Base-by-base conservation (phyloP, 2,797 vertebrate species). In the Artibeus lituratus region DNA sequence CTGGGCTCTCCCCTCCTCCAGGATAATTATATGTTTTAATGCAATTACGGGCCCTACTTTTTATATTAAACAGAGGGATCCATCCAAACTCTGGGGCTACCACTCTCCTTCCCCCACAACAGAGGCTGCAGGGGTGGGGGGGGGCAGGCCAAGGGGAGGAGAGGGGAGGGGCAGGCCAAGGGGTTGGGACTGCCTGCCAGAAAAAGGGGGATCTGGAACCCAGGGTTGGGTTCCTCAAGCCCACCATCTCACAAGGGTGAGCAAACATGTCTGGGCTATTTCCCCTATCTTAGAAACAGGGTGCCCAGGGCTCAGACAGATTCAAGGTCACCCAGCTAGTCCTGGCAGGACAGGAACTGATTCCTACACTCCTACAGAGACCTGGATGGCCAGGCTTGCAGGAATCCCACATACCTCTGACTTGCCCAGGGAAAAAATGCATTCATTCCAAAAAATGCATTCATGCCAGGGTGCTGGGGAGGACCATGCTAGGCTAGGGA, bases 21-120 rank as follows among this genome's bases (percentile, higher is more conserved):
- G 97, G 98, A 97, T 98, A 98, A 99, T 98, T 98, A 98, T 96
- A 98, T 21, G 67, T 98, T 98, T 98, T 98, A 98, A 98, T 97
- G 98, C 98, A 98, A 98, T 98, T 98, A 98, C 18, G 93, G 98
- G 96, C 96, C 97, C 98, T 97, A 98, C 98, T 98, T 98, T 98
- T 94, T 97, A 97, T 97, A 98, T 98, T 98, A 98, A 98, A 98
- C 96, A 97, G 96, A 98, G 97, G 96, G 91, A 97, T 97, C 96
- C 76, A 96, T 97, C 98, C 83, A 73, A 86, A 97, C 95, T 44
- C 12, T 15, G 92, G 42, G 91, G 51, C 94, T 29, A 42, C 86
- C 59, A 73, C 7, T n/a, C 76, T 16, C 15, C 76, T 78, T 69
- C n/a, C 76, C 22, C 85, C 57, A 3, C 62, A 72, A 51, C 18